Percentiles rank a stretch among this genome's conserved stretches.
phyloP scores from a whole-genome alignment of 2,888 invertebrate species.

The Tubulanus polymorphus region DNA sequence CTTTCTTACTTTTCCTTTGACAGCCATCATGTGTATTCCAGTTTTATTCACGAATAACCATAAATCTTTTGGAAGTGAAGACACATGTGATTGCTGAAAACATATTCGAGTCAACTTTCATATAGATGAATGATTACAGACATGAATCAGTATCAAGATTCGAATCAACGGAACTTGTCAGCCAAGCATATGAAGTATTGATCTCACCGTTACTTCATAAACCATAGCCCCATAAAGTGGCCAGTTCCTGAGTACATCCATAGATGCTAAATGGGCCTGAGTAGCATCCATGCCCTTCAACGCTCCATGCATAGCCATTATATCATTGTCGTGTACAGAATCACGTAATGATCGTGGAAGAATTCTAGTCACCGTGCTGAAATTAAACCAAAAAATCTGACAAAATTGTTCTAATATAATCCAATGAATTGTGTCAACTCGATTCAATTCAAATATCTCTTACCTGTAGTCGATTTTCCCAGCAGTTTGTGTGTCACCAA shows the following conservation, averaged over 20 bases:
- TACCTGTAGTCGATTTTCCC: slow-evolving; percentile 47
- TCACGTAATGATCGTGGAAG: slow-evolving; percentile 76
- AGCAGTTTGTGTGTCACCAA: slow-evolving; percentile 66
- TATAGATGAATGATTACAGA: neutral
- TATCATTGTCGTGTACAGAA: slow-evolving; percentile 72
- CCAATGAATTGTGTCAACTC: neutral
- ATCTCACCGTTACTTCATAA: slow-evolving; percentile 84
- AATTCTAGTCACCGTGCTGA: slow-evolving; percentile 55
- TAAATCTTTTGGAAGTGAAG: slow-evolving; percentile 87
- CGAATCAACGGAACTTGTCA: neutral
- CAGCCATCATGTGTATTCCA: slow-evolving; percentile 84
- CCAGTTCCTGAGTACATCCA: slow-evolving; percentile 90
- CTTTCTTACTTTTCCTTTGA: slow-evolving; percentile 63
- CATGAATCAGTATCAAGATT: neutral
- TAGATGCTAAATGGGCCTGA: slow-evolving; percentile 86
- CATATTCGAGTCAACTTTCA: too few relatives aligned
- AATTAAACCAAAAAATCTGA: slow-evolving; percentile 3
- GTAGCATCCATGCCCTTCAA: slow-evolving; percentile 79
- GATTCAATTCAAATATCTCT: slow-evolving; percentile 7
- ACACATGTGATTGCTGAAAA: slow-evolving; percentile 86
- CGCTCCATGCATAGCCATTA: slow-evolving; percentile 86
- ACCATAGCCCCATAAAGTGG: slow-evolving; percentile 88
- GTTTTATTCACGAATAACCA: slow-evolving; percentile 91
- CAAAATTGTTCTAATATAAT: slow-evolving; percentile 5
- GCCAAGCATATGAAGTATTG: neutral